Conservation (phyloP, 2,113 vertebrate species). For the Esox niger region DNA sequence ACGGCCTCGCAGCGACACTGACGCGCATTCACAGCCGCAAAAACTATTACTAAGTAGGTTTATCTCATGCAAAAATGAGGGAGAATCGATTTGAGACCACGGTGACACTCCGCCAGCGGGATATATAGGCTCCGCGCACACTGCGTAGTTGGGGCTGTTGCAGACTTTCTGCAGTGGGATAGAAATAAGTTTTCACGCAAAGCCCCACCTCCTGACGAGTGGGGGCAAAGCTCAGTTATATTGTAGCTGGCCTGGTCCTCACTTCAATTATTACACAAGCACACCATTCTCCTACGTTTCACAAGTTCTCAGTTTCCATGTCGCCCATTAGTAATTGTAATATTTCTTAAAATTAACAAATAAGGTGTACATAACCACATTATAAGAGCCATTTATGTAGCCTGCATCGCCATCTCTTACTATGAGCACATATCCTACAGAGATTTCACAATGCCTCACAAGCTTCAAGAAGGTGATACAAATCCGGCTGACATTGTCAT, state of each 20-base stretch:
- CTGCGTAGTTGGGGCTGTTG: conserved; percentile 49
- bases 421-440: too few species aligned
- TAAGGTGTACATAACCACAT: too few species aligned
- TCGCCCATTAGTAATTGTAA: not conserved
- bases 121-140: conserved; percentile 36
- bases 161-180: conserved; percentile 57
- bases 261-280: conserved; percentile 12
- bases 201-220: conserved; percentile 68
- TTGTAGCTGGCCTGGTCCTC: conserved; percentile 27
- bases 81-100: conserved; percentile 34
- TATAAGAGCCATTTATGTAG: too few species aligned
- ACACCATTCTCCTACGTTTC: too few species aligned
- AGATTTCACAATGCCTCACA: too few species aligned
- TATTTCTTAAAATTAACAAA: too few species aligned
- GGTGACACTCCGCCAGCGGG: not conserved
- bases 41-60: conserved; percentile 9
- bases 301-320: too few species aligned
- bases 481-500: too few species aligned
- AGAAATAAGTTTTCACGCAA: conserved; percentile 54
- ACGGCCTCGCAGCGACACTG: conserved; percentile 30
- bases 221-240: conserved; percentile 66
- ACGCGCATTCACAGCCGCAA: conserved; percentile 17
- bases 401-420: too few species aligned
- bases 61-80: conserved; percentile 45
- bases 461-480: too few species aligned